phyloP scores from a whole-genome alignment of 2,113 vertebrate genomes.

The Labeo rohita region DNA sequence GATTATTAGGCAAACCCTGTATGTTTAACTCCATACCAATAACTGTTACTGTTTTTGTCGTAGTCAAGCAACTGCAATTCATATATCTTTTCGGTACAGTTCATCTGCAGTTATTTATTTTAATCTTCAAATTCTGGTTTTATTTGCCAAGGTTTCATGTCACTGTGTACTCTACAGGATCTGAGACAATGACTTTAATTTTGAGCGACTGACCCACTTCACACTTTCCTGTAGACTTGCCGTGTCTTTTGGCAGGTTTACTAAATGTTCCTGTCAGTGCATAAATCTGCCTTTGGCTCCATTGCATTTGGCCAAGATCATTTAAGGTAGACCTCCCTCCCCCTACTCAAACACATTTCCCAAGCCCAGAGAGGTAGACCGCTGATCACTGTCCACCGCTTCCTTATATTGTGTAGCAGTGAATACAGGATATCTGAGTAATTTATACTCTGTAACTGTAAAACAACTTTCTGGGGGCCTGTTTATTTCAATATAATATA shows the following conservation, averaged over 20 bases:
- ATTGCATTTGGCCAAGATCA: neutral
- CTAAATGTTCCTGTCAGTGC: slow-evolving; percentile 10
- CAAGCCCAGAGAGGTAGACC: slow-evolving; percentile 13
- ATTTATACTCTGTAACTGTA: slow-evolving; percentile 59
- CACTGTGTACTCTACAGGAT: neutral
- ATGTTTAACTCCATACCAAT: neutral
- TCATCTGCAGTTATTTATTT: neutral
- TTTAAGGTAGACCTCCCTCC: slow-evolving; percentile 28
- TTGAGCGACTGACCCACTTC: neutral
- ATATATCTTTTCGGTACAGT: neutral
- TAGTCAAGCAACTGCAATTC: neutral
- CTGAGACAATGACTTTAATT: neutral
- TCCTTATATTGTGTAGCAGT: slow-evolving; percentile 72
- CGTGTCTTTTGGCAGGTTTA: neutral
- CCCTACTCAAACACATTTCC: neutral
- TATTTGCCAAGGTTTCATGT: neutral
- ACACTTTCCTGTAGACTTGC: neutral
- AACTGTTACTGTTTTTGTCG: neutral
- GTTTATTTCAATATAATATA: neutral
- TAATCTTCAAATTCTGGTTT: neutral
- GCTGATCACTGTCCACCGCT: slow-evolving; percentile 56
- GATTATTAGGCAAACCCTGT: neutral
- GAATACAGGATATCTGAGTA: slow-evolving; percentile 70
- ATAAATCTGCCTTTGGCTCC: slow-evolving; percentile 1
- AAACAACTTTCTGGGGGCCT: neutral